Conservation (phyloP, 2,888 invertebrate genomes). For the Matsumyia berberina region DNA sequence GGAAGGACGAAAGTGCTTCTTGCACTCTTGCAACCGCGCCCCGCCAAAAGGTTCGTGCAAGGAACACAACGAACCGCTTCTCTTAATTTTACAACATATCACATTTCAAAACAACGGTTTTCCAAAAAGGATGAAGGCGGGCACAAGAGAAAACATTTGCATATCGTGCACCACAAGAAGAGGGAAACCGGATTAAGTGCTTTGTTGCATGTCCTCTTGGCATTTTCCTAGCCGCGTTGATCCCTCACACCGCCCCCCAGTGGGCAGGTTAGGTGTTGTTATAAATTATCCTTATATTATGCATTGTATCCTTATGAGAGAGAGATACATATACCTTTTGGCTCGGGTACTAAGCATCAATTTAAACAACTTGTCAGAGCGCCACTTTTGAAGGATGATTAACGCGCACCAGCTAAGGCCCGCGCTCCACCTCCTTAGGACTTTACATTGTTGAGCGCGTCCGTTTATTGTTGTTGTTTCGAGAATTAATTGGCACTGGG, state of each 20-base stretch:
- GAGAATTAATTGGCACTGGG: conserved; percentile 57
- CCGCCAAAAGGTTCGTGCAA: background rate
- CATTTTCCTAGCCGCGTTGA: conserved; percentile 45
- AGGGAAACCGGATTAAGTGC: conserved; percentile 76
- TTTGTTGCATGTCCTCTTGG: conserved; percentile 77
- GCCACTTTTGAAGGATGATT: conserved; percentile 74
- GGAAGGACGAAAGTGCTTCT: conserved; percentile 57
- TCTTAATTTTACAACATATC: conserved; percentile 37
- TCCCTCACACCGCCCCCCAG: background rate
- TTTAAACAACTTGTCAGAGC: conserved; percentile 77
- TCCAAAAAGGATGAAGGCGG: conserved; percentile 30
- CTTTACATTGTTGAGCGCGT: conserved; percentile 10
- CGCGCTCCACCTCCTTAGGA: background rate
- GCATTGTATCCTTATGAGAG: conserved; percentile 70
- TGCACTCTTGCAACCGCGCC: background rate
- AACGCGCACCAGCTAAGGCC: conserved; percentile 64
- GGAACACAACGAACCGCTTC: conserved; percentile 26
- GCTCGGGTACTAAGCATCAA: conserved; percentile 71
- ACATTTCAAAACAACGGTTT: conserved; percentile 59
- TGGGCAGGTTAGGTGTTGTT: conserved; percentile 60
- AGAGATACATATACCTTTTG: conserved; percentile 49
- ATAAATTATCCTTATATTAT: conserved; percentile 67
- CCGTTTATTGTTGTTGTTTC: conserved; percentile 42
- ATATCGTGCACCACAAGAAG: conserved; percentile 76
- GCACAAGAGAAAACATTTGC: conserved; percentile 75